These are phyloP conservation scores for Brachymystax lenok DNA, from an alignment of 2,797 vertebrate genomes.

Conservation along the genomic window DNA sequence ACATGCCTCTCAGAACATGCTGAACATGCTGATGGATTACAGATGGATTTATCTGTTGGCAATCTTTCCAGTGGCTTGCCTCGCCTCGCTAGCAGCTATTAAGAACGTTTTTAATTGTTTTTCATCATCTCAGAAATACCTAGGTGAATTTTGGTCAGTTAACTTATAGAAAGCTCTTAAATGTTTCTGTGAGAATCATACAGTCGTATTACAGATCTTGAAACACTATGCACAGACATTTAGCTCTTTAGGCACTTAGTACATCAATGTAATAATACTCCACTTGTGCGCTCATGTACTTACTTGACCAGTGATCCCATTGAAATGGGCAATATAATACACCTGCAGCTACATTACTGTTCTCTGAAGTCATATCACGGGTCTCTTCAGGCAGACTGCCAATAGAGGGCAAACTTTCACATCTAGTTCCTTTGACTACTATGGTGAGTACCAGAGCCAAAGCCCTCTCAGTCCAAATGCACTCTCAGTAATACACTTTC, in stretches of 20 bases:
- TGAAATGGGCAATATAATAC: neutral
- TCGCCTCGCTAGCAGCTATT: slow-evolving; percentile 4
- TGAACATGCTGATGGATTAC: slow-evolving; percentile 31
- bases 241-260: neutral
- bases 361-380: neutral
- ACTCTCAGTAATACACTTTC: slow-evolving; percentile 40
- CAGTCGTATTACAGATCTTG: neutral
- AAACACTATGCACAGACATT: neutral
- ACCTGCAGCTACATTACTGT: slow-evolving; percentile 1
- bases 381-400: slow-evolving; percentile 14
- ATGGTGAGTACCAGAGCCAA: slow-evolving; percentile 13
- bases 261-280: neutral
- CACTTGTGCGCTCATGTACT: neutral
- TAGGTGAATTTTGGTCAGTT: neutral
- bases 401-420: slow-evolving; percentile 44
- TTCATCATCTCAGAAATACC: neutral
- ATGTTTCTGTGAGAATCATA: neutral
- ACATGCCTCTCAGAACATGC: slow-evolving; percentile 27
- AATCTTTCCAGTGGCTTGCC: slow-evolving; percentile 17
- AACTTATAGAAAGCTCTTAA: neutral
- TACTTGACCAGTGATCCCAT: neutral
- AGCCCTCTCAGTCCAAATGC: neutral
- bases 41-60: slow-evolving; percentile 8
- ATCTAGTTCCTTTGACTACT: slow-evolving; percentile 20
- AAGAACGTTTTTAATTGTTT: neutral